Percentiles rank a stretch among this genome's conserved stretches.
Conservation (phyloP, 1,140 invertebrate genomes). For the Aphelenchoides avenae region DNA sequence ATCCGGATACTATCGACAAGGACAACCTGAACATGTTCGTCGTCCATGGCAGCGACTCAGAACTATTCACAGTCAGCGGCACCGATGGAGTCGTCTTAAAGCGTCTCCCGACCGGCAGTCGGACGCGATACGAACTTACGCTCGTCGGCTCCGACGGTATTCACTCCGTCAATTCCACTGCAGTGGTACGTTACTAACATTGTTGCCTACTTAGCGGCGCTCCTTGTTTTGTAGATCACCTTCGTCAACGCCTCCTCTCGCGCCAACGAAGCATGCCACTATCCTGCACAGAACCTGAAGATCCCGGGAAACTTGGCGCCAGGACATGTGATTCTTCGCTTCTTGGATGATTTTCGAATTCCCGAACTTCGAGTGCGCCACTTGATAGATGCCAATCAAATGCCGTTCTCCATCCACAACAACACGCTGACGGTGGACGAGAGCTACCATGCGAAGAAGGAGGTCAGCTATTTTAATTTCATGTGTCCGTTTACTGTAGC, state of each 20-base stretch:
- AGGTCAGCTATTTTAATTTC: not conserved
- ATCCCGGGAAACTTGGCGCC: slow-evolving; percentile 1
- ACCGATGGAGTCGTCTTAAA: no score
- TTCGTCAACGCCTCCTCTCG: not conserved
- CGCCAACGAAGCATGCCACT: not conserved
- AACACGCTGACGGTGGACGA: slow-evolving; percentile 1
- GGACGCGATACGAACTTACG: no score
- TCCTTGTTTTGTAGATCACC: not conserved
- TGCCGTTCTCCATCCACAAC: slow-evolving; percentile 3
- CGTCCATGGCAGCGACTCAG: no score
- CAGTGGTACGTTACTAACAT: not conserved
- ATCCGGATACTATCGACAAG: no score
- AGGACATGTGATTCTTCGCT: not conserved
- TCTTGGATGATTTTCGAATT: not conserved
- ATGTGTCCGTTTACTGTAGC: no score
- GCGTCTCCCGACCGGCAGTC: no score
- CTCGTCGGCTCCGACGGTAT: slow-evolving; percentile 6
- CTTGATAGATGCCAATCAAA: slow-evolving; percentile 1
- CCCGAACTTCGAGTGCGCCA: not conserved
- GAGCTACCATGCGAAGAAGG: not conserved
- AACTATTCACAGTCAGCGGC: no score
- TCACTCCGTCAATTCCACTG: not conserved
- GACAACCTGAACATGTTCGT: no score
- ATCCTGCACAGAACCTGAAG: not conserved
- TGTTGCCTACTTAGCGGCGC: not conserved